Evolutionary conservation across 2,888 invertebrate species (phyloP).

Genomic region (Philereme transversata): DNA sequence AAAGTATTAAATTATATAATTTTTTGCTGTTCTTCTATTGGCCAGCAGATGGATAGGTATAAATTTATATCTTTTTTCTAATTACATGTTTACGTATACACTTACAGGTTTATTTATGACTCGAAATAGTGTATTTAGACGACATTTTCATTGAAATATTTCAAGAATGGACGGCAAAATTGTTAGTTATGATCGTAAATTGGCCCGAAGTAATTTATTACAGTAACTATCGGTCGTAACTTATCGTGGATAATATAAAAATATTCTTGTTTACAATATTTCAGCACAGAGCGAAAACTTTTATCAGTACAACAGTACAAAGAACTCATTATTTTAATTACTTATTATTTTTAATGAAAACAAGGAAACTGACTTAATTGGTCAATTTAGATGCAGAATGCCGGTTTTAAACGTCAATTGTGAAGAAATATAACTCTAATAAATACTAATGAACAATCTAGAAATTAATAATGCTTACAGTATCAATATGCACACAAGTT

Average conservation of each 20-base stretch:
- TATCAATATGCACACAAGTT: too few relatives aligned
- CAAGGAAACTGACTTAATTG: slow-evolving; percentile 29
- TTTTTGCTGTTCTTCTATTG: slow-evolving; percentile 61
- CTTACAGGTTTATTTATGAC: slow-evolving; percentile 4
- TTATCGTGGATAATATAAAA: slow-evolving; percentile 31
- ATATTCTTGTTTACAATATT: slow-evolving; percentile 34
- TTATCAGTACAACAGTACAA: slow-evolving; percentile 36
- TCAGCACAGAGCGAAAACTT: slow-evolving; percentile 30
- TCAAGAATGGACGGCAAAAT: slow-evolving; percentile 28
- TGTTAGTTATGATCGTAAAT: slow-evolving; percentile 29
- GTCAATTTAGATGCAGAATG: slow-evolving; percentile 14
- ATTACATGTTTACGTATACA: slow-evolving; percentile 18
- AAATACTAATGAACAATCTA: too few relatives aligned
- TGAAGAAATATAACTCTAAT: slow-evolving; percentile 9
- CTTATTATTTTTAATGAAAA: slow-evolving; percentile 31
- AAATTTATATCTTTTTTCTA: slow-evolving; percentile 34
- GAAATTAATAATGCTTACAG: too few relatives aligned
- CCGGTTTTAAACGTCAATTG: slow-evolving; percentile 7
- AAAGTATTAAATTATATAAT: slow-evolving; percentile 57
- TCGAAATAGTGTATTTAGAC: neutral
- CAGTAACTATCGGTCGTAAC: slow-evolving; percentile 35
- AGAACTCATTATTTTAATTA: slow-evolving; percentile 39
- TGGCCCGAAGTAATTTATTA: slow-evolving; percentile 36
- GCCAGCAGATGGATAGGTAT: slow-evolving; percentile 57
- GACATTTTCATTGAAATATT: slow-evolving; percentile 31